These are phyloP conservation scores for Pseudochirops cupreus DNA, from an alignment of 2,797 vertebrate genomes.

Conservation along the genomic window DNA sequence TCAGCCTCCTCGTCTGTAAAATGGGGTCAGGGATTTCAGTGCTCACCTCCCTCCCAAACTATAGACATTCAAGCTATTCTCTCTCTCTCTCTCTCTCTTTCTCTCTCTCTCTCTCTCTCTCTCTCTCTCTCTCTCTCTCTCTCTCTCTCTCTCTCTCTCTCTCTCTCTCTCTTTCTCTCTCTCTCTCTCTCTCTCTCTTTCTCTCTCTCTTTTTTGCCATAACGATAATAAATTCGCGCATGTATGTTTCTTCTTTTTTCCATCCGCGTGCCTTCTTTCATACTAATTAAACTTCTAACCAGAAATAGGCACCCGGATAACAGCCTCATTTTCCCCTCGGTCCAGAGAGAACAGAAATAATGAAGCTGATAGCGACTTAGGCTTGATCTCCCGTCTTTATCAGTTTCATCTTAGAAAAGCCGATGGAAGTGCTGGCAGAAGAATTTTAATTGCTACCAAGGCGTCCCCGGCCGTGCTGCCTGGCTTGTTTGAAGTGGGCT, in stretches of 20 bases:
- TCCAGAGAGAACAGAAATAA: slow-evolving; percentile 13
- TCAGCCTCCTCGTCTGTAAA: not conserved
- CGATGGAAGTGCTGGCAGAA: not conserved
- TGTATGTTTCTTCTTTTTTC: not conserved
- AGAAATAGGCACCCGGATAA: not conserved
- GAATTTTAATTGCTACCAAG: slow-evolving; percentile 27
- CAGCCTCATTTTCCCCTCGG: not conserved
- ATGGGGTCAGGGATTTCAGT: not conserved
- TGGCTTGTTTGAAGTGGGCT: slow-evolving; percentile 26
- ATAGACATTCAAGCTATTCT: not conserved
- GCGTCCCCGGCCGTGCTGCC: not conserved
- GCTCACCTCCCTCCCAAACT: not conserved
- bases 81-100: no score
- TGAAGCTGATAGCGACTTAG: not conserved
- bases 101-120: no score
- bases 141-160: no score
- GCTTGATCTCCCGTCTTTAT: not conserved
- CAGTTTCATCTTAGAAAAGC: slow-evolving; percentile 8
- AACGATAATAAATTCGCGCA: not conserved
- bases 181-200: no score
- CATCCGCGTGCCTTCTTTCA: not conserved
- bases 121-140: no score
- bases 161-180: no score
- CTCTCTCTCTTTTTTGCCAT: no score
- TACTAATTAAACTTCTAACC: not conserved